A percentile compares a stretch with the other conserved stretches of the same genome.
Evolutionary conservation across 1,140 invertebrate genomes (phyloP).

Genomic region (Drosophila simulans): DNA sequence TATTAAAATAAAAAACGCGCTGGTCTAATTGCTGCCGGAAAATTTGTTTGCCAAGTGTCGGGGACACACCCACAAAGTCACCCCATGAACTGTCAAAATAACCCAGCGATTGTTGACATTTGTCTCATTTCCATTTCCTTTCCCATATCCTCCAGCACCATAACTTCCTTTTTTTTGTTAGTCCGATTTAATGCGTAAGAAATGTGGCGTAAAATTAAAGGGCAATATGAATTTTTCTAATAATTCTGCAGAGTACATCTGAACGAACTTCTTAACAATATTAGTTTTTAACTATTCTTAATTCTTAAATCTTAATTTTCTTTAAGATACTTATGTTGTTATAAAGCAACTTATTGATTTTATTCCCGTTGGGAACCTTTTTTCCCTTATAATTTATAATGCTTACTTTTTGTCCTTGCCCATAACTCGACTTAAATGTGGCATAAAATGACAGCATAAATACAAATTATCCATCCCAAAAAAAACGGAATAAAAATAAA

Average conservation of each 20-base stretch:
- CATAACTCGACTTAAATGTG: slow-evolving; percentile 69
- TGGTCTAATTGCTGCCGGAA: slow-evolving; percentile 68
- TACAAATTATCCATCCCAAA: slow-evolving; percentile 56
- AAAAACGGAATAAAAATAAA: slow-evolving; percentile 68
- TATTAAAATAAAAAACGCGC: slow-evolving; percentile 66
- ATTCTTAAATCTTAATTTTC: no score
- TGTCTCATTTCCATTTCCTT: slow-evolving; percentile 35
- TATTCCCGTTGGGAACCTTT: background rate
- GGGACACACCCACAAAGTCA: slow-evolving; percentile 55
- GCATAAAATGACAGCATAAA: slow-evolving; percentile 72
- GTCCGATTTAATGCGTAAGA: background rate
- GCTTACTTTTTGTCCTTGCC: slow-evolving; percentile 2
- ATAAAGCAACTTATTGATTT: no score
- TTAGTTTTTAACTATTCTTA: no score
- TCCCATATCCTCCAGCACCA: background rate
- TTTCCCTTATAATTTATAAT: slow-evolving; percentile 8
- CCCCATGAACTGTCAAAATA: slow-evolving; percentile 42
- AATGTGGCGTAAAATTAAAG: no score
- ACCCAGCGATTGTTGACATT: slow-evolving; percentile 42
- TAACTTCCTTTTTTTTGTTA: background rate
- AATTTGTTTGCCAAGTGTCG: slow-evolving; percentile 73
- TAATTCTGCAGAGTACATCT: no score
- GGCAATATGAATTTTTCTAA: background rate
- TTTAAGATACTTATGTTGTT: no score
- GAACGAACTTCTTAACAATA: no score